Evolutionary conservation across 2,888 invertebrate genomes (phyloP).

Genomic region (Plagodis pulveraria): DNA sequence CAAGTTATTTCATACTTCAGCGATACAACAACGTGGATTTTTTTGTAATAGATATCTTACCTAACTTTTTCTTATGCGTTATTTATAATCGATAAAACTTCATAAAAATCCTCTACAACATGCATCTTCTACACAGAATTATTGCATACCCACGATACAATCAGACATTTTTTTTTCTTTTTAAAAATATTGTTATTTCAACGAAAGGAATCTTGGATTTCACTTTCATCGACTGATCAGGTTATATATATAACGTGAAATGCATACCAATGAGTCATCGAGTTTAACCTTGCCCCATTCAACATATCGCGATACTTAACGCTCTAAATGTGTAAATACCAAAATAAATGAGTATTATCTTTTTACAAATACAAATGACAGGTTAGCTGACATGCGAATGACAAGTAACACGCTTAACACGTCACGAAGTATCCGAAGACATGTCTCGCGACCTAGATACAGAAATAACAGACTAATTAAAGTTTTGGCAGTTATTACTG

Average conservation of each 20-base stretch:
- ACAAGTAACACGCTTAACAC: conserved; percentile 35
- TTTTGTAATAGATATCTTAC: no score
- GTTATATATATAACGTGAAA: conserved; percentile 20
- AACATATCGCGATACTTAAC: conserved; percentile 16
- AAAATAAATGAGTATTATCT: conserved; percentile 32
- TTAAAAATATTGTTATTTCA: no score
- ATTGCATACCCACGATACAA: no score
- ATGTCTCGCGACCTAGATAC: conserved; percentile 43
- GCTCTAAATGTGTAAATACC: conserved; percentile 11
- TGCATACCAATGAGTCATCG: conserved; percentile 18
- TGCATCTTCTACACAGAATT: no score
- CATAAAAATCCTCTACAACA: no score
- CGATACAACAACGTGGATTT: no score
- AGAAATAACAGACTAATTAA: conserved; percentile 44
- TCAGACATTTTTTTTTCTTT: no score
- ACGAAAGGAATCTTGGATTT: not conserved
- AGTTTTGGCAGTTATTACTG: conserved; percentile 38
- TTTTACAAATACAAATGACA: conserved; percentile 31
- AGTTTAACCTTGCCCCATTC: conserved; percentile 20
- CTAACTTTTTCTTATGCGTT: no score
- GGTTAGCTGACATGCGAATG: conserved; percentile 38
- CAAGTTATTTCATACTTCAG: no score
- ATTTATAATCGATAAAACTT: no score
- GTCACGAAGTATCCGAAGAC: conserved; percentile 35
- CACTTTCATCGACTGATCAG: conserved; percentile 3